Evolutionary conservation across 2,113 vertebrate species (phyloP).

Genomic region (Xenopus borealis): DNA sequence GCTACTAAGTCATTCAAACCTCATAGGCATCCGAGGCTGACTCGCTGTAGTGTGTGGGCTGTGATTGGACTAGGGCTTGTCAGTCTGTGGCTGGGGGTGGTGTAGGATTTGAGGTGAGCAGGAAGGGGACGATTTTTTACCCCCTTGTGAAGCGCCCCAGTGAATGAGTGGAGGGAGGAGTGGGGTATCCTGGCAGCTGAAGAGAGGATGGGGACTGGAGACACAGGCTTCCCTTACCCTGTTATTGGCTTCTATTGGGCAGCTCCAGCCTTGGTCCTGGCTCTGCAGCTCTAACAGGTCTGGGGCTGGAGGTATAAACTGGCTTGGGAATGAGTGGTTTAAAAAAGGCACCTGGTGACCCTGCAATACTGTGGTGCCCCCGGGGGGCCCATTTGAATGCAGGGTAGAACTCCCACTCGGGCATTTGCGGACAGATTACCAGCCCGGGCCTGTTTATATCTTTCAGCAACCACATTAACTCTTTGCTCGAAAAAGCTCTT

Average conservation of each 20-base stretch:
- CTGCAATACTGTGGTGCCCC: too few relatives aligned
- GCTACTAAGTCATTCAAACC: background rate
- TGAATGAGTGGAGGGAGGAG: constrained; percentile 51
- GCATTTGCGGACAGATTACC: too few relatives aligned
- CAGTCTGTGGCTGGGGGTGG: constrained; percentile 22
- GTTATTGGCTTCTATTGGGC: constrained; percentile 2
- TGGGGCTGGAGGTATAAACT: too few relatives aligned
- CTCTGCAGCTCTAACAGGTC: constrained; percentile 16
- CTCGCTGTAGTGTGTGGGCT: constrained; percentile 38
- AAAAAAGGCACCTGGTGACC: too few relatives aligned
- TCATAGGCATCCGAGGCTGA: background rate
- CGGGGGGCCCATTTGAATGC: too few relatives aligned
- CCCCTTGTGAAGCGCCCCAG: constrained; percentile 48
- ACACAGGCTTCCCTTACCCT: constrained; percentile 28
- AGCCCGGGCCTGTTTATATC: too few relatives aligned
- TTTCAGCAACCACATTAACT: too few relatives aligned
- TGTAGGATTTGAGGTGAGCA: constrained; percentile 21
- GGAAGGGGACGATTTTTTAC: constrained; percentile 43
- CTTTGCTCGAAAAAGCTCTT: too few relatives aligned
- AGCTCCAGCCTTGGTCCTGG: constrained; percentile 8
- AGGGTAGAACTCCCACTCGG: too few relatives aligned
- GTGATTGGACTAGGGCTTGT: too few relatives aligned
- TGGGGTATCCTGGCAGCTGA: constrained; percentile 51
- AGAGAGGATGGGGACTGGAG: constrained; percentile 28
- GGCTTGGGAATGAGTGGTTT: too few relatives aligned